phyloP scores from a whole-genome alignment of 2,797 vertebrate genomes.

The Syngnathus rostellatus region DNA sequence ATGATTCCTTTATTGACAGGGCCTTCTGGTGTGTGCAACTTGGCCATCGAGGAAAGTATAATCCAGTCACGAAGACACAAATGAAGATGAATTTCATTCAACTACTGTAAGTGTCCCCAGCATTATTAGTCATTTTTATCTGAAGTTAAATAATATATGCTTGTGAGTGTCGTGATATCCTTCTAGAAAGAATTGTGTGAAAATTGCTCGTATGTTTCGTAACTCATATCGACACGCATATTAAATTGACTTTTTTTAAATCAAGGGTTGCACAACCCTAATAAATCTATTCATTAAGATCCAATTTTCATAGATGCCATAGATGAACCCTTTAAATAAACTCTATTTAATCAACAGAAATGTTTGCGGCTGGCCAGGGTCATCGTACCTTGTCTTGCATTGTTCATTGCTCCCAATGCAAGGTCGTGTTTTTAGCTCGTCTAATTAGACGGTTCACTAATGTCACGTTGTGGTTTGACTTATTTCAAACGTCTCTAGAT shows the following conservation, averaged over 20 bases:
- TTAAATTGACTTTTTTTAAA: no score
- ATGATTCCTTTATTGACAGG: no score
- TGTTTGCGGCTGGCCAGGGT: not conserved
- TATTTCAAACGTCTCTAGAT: not conserved
- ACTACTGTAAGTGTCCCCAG: no score
- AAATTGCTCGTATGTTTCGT: no score
- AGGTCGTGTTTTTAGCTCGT: not conserved
- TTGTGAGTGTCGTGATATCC: not conserved
- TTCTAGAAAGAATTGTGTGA: not conserved
- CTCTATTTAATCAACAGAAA: not conserved
- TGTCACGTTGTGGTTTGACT: constrained; percentile 2
- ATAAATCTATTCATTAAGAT: no score
- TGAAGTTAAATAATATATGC: not conserved
- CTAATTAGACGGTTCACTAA: constrained; percentile 1
- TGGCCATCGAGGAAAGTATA: no score
- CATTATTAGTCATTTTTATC: not conserved
- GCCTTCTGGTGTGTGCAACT: no score
- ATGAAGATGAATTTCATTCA: no score
- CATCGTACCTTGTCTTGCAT: not conserved
- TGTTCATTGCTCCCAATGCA: not conserved
- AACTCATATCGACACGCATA: no score
- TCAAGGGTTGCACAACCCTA: no score
- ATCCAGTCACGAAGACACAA: no score
- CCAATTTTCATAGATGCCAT: not conserved
- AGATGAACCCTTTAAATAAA: not conserved